phyloP scores from a whole-genome alignment of 2,888 invertebrate genomes.

The Nudaria mundana region DNA sequence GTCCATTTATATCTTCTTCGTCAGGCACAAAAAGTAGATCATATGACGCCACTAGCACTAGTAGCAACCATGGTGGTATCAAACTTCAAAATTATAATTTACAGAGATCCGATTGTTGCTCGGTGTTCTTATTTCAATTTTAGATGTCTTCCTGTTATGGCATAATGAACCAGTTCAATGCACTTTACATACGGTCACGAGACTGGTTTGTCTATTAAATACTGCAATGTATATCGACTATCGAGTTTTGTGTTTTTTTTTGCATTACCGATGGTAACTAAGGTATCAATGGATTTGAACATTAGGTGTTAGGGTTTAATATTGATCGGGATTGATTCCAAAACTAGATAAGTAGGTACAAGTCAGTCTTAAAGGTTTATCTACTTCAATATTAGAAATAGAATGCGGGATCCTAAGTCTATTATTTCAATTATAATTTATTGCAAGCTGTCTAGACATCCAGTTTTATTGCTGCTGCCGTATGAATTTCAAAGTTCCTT shows the following conservation, averaged over 20 bases:
- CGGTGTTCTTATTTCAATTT: background rate
- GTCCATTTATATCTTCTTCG: no score
- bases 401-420: no score
- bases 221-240: conserved; percentile 14
- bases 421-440: no score
- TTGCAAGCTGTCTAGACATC: conserved; percentile 18
- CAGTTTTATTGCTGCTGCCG: conserved; percentile 11
- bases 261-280: background rate
- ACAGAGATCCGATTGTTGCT: no score
- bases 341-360: no score
- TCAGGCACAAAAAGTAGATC: no score
- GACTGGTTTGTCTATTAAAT: conserved; percentile 15
- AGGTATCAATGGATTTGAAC: conserved; percentile 4
- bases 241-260: conserved; percentile 4
- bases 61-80: no score
- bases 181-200: conserved; percentile 24
- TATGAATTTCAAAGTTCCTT: conserved; percentile 13
- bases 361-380: no score
- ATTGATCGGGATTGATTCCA: background rate
- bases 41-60: no score
- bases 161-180: conserved; percentile 28
- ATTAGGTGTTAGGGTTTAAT: background rate
- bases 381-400: no score
- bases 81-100: no score
- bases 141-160: conserved; percentile 11